These are phyloP conservation scores for Drosophila sucinea DNA, from an alignment of 1,140 invertebrate genomes.

Conservation along the genomic window DNA sequence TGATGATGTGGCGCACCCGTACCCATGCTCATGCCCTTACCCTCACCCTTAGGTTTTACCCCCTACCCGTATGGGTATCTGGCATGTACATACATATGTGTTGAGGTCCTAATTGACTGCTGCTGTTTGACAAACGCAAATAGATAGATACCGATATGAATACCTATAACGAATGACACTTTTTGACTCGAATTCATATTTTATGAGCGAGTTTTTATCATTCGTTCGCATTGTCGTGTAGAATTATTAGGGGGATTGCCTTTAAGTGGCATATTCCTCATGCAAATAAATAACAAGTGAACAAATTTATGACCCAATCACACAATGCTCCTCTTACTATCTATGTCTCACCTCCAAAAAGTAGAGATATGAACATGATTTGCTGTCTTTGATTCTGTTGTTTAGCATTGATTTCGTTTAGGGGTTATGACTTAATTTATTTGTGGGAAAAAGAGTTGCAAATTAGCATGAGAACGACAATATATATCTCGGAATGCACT, in stretches of 20 bases:
- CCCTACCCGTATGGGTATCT: slow-evolving; percentile 21
- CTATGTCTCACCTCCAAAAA: background rate
- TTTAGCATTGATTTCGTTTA: slow-evolving; percentile 5
- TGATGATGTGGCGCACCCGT: slow-evolving; percentile 11
- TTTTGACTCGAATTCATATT: slow-evolving; percentile 49
- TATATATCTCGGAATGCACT: background rate
- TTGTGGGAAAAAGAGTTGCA: slow-evolving; percentile 1
- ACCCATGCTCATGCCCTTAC: background rate
- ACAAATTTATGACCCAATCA: slow-evolving; percentile 54
- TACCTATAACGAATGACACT: slow-evolving; percentile 34
- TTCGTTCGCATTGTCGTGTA: slow-evolving; percentile 23
- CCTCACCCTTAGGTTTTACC: background rate
- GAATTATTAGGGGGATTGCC: slow-evolving; percentile 43
- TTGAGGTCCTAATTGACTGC: slow-evolving; percentile 73
- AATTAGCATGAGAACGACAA: background rate
- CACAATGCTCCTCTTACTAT: slow-evolving; percentile 17
- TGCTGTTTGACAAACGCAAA: slow-evolving; percentile 79
- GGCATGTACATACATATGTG: slow-evolving; percentile 6
- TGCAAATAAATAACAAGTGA: slow-evolving; percentile 76
- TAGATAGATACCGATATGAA: slow-evolving; percentile 36
- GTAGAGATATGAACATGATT: slow-evolving; percentile 8
- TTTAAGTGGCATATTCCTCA: slow-evolving; percentile 50
- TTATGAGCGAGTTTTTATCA: slow-evolving; percentile 51
- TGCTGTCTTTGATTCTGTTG: background rate
- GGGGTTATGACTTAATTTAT: slow-evolving; percentile 1